A percentile compares a stretch with the other conserved stretches of the same genome.
These are phyloP conservation scores for Liodrosophila aerea DNA, from an alignment of 2,888 invertebrate genomes.

Conservation along the genomic window DNA sequence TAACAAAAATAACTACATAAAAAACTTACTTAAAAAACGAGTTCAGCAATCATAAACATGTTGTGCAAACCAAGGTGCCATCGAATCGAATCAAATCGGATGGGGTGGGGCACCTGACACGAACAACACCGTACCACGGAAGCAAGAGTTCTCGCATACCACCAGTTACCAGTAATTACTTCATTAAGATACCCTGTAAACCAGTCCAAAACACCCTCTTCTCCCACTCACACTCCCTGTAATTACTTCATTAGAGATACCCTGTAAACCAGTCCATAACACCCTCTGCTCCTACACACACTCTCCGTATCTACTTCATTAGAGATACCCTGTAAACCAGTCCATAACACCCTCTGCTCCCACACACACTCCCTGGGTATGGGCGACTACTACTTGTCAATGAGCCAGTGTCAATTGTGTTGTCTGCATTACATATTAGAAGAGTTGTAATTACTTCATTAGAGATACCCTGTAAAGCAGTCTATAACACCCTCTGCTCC, in stretches of 20 bases:
- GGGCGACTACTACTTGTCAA: constrained; percentile 65
- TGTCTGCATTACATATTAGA: constrained; percentile 24
- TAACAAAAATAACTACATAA: constrained; percentile 68
- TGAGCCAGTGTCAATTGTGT: constrained; percentile 50
- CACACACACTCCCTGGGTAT: constrained; percentile 26
- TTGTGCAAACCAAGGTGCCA: constrained; percentile 63
- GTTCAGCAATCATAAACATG: constrained; percentile 78
- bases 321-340: no score
- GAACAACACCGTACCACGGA: constrained; percentile 35
- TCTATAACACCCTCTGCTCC: background rate
- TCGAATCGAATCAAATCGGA: constrained; percentile 8
- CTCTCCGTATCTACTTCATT: no score
- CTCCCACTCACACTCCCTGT: background rate
- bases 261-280: background rate
- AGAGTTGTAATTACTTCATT: background rate
- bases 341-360: background rate
- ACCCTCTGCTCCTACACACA: background rate
- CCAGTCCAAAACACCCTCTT: background rate
- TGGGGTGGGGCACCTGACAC: constrained; percentile 52
- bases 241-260: no score
- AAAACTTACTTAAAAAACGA: constrained; percentile 50
- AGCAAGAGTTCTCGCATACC: constrained; percentile 23
- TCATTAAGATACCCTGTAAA: constrained; percentile 16
- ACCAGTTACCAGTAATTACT: background rate
- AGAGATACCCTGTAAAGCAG: constrained; percentile 22